Base-by-base conservation (phyloP, 2,888 invertebrate genomes). In the Frankliniella fusca region DNA sequence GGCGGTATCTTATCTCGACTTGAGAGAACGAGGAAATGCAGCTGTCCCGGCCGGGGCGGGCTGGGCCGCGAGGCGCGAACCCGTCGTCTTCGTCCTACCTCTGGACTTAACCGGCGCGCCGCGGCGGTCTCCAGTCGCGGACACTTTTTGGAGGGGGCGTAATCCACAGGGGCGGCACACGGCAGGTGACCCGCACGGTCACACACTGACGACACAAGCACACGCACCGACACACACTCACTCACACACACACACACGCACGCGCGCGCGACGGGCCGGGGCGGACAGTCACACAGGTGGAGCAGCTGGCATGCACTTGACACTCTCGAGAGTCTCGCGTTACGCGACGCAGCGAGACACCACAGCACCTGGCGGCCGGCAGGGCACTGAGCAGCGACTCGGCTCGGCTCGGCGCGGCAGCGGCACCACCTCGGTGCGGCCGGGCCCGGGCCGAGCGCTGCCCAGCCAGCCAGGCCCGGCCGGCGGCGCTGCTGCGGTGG, bases 381-480 rank as follows among this genome's bases (percentile, higher is more conserved):
- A 61, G 61, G 61, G 70, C 70, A 76, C 70, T 27, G 70, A 76
- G 70, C 27, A n/a, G n/a, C n/a, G n/a, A n/a, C n/a, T n/a, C n/a
- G 70, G 27, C 27, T 27, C 70, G 70, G 23, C 70, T 3, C 12
- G 70, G 70, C 70, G 38, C 12, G 70, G 70, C 70, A 8, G 70
- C 61, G 61, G 61, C 61, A 27, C n/a, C n/a, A n/a, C 23, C 70
- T 11, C 70, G 23, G 70, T 10, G 27, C 70, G 61, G 61, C 18
- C 7, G 2, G 23, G 70, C 23, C 11, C 54, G 27, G 61, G 61
- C 18, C 15, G 54, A 5, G 54, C 54, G 54, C 54, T 54, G 54
- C 15, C 54, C 54, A 15, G 38, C 54, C 54, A 27, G 70, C 10
- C 23, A 9, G 70, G 70, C 61, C 8, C 23, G 70, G 70, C 8